Conservation (phyloP, 2,888 invertebrate genomes). For the Cylloceria caligata region DNA sequence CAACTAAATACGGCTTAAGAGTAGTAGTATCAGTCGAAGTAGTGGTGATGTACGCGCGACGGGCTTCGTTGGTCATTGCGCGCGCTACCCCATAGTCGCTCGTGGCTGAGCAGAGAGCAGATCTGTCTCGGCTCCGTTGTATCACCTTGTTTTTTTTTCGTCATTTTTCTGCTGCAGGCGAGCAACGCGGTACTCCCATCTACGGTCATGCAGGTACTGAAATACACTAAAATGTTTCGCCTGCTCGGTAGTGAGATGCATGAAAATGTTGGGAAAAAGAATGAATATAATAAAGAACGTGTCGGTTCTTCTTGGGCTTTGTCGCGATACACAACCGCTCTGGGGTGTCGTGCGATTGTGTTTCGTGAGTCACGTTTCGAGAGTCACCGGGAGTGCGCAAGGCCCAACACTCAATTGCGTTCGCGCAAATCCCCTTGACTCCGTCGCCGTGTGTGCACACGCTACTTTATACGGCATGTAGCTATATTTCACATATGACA, state of each 20-base stretch:
- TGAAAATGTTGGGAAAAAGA: background rate
- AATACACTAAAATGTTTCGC: background rate
- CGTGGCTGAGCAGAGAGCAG: background rate
- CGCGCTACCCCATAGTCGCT: constrained; percentile 1
- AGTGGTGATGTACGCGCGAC: constrained; percentile 29
- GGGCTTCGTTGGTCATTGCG: background rate
- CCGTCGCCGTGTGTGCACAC: constrained; percentile 3
- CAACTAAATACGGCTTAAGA: constrained; percentile 29
- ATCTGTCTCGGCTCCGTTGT: too few relatives aligned
- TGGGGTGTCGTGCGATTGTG: constrained; percentile 32
- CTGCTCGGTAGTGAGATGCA: background rate
- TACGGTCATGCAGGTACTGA: constrained; percentile 1
- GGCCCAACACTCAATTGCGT: constrained; percentile 26
- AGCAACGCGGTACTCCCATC: background rate
- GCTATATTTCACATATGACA: background rate
- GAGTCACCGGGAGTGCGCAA: too few relatives aligned
- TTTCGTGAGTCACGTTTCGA: constrained; percentile 59
- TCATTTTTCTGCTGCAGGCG: background rate
- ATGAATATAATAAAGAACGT: too few relatives aligned
- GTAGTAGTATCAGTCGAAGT: background rate
- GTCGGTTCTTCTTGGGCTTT: constrained; percentile 23
- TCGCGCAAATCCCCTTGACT: constrained; percentile 51
- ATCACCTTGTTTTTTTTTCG: too few relatives aligned
- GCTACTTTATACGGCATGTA: background rate
- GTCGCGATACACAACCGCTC: constrained; percentile 40